These are phyloP conservation scores for Eupithecia insigniata DNA, from an alignment of 2,888 invertebrate genomes.

Conservation along the genomic window DNA sequence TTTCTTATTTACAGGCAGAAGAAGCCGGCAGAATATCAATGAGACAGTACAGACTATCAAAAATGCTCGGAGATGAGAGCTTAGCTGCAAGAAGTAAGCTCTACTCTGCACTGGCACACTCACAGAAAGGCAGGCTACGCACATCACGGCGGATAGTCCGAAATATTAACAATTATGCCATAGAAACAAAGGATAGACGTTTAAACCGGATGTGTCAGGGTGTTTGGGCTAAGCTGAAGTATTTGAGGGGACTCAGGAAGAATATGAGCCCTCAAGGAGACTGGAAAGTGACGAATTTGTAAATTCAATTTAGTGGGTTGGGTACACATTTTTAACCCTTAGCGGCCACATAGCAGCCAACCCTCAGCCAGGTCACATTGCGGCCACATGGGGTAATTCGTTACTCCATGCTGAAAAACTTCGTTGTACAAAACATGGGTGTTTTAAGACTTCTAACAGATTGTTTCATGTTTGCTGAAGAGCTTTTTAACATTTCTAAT, in stretches of 20 bases:
- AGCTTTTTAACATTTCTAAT: too few relatives aligned
- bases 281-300: slow-evolving; percentile 14
- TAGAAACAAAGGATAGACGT: slow-evolving; percentile 83
- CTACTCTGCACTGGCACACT: slow-evolving; percentile 93
- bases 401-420: too few relatives aligned
- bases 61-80: slow-evolving; percentile 91
- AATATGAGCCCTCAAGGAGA: slow-evolving; percentile 29
- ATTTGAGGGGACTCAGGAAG: slow-evolving; percentile 67
- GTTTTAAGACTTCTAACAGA: too few relatives aligned
- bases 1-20: slow-evolving; percentile 86
- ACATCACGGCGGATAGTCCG: slow-evolving; percentile 86
- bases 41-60: slow-evolving; percentile 91
- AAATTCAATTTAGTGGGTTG: neutral
- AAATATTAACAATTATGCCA: slow-evolving; percentile 66
- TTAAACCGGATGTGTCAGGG: slow-evolving; percentile 93
- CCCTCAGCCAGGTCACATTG: too few relatives aligned
- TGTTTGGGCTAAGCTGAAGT: slow-evolving; percentile 92
- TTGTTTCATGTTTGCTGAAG: too few relatives aligned
- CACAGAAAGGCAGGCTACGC: slow-evolving; percentile 90
- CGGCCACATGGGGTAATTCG: too few relatives aligned
- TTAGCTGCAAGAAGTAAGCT: slow-evolving; percentile 92
- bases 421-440: too few relatives aligned
- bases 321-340: too few relatives aligned
- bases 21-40: slow-evolving; percentile 95
- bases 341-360: too few relatives aligned